Percentiles rank a stretch among this genome's conserved stretches.
Conservation (phyloP, 2,888 invertebrate genomes). For the Chrysodeixis includens region DNA sequence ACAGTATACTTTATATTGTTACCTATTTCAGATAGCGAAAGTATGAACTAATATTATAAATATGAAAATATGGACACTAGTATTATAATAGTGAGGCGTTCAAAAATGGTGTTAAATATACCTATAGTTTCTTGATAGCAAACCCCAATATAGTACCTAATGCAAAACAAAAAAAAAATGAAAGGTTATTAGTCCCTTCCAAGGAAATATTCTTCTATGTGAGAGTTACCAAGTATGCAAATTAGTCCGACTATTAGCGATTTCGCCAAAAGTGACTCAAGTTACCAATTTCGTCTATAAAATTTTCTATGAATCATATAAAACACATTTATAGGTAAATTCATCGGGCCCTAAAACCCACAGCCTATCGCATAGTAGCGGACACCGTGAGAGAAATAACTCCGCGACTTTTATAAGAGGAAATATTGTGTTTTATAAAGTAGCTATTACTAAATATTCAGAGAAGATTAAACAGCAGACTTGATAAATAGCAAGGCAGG, state of each 20-base stretch:
- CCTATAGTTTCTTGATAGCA: too few species aligned
- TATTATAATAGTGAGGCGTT: too few species aligned
- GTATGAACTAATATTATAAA: too few species aligned
- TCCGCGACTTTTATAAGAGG: neutral
- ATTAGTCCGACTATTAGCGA: conserved; percentile 2
- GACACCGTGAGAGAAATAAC: neutral
- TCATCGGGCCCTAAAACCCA: neutral
- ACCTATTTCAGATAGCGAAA: too few species aligned
- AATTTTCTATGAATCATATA: neutral
- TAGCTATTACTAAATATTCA: too few species aligned
- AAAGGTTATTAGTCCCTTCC: conserved; percentile 1
- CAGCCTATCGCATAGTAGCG: neutral
- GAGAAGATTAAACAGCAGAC: too few species aligned
- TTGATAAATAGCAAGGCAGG: neutral
- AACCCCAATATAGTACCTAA: too few species aligned
- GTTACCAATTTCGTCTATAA: neutral
- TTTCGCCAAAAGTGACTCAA: conserved; percentile 3
- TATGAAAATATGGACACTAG: too few species aligned
- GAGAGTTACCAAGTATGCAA: neutral
- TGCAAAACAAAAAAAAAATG: neutral
- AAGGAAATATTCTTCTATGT: neutral
- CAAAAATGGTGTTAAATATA: too few species aligned
- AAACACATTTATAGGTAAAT: neutral
- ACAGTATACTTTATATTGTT: too few species aligned
- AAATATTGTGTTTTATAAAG: too few species aligned